Conservation (phyloP, 2,888 invertebrate genomes). For the Drosophila conformis region DNA sequence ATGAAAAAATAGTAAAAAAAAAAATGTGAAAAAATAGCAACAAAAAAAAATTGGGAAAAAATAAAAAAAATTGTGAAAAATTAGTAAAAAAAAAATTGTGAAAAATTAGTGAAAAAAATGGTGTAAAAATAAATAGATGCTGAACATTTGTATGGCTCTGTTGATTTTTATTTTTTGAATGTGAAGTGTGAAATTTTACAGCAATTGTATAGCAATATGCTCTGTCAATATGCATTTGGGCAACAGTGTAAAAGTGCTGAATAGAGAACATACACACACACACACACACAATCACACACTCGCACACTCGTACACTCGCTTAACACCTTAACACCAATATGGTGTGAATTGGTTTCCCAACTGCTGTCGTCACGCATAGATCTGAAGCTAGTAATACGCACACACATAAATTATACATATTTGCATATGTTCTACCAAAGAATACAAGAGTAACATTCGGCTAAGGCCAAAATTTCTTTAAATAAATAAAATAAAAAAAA, state of each 20-base stretch:
- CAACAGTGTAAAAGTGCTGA: neutral
- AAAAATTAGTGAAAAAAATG: no score
- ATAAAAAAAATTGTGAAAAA: no score
- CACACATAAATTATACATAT: constrained; percentile 31
- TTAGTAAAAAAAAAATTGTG: no score
- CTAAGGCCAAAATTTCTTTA: constrained; percentile 52
- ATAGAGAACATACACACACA: constrained; percentile 6
- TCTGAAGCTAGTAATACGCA: constrained; percentile 17
- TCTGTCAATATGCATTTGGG: no score
- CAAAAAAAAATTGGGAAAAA: no score
- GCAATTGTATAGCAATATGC: constrained; percentile 1
- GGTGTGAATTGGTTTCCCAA: constrained; percentile 35
- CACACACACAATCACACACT: neutral
- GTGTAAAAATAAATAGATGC: neutral
- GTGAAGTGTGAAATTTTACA: neutral
- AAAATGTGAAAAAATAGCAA: no score
- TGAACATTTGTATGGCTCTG: neutral
- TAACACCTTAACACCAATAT: neutral
- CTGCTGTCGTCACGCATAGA: constrained; percentile 23
- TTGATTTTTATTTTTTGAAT: neutral
- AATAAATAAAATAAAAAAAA: constrained; percentile 25
- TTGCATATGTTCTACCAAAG: constrained; percentile 3
- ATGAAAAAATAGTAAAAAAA: no score
- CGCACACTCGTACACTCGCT: constrained; percentile 1
- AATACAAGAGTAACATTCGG: neutral